phyloP scores from a whole-genome alignment of 2,113 vertebrate species.

The Zosterops japonicus region DNA sequence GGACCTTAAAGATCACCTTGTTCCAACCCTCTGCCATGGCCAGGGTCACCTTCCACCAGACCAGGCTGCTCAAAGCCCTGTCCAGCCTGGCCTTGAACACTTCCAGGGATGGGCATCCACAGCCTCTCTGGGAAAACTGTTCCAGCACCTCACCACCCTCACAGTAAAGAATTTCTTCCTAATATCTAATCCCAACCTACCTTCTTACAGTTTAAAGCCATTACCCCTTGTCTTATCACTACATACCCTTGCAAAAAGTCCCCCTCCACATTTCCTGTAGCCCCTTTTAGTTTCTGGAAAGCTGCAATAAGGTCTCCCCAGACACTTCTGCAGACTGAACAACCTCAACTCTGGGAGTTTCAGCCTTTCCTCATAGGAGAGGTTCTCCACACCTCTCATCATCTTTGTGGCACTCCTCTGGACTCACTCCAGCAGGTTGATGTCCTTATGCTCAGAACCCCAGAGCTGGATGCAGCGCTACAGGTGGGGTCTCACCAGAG shows the following conservation, averaged over 20 bases:
- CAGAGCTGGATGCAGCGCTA: not conserved
- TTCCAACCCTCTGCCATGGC: not conserved
- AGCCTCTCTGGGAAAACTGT: not conserved
- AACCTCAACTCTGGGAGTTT: not conserved
- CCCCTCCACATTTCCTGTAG: not conserved
- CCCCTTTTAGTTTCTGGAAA: not conserved
- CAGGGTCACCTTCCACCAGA: not conserved
- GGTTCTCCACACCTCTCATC: not conserved
- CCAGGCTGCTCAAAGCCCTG: not conserved
- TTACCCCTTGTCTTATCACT: not conserved
- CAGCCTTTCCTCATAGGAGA: not conserved
- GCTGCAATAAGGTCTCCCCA: not conserved
- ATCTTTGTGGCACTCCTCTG: not conserved
- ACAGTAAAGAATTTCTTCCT: not conserved
- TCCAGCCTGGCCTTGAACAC: not conserved
- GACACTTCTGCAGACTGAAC: not conserved
- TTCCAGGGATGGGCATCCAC: not conserved
- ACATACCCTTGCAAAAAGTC: not conserved
- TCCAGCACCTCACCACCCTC: not conserved
- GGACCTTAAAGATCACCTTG: not conserved
- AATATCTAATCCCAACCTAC: not conserved
- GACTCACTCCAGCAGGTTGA: not conserved
- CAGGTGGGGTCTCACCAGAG: not conserved
- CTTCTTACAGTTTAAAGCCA: not conserved
- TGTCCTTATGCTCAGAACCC: not conserved